A percentile compares a stretch with the other conserved stretches of the same genome.
Evolutionary conservation across 1,140 invertebrate species (phyloP).

Genomic region (Drosophila bifasciata): DNA sequence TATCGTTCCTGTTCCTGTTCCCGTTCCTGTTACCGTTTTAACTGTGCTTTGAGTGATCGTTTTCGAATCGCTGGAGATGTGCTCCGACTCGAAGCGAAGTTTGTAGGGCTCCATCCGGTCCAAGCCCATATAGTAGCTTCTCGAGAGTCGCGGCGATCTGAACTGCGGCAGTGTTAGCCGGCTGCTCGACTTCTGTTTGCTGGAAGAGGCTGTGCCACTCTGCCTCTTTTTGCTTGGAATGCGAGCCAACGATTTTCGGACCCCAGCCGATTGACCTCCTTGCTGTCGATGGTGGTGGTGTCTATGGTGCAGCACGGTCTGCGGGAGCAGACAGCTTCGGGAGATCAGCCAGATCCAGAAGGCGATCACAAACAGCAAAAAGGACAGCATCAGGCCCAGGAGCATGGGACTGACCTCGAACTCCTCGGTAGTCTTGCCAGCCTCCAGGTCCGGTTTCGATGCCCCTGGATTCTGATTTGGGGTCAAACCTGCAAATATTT

Average conservation of each 20-base stretch:
- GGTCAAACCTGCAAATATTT: too few relatives aligned
- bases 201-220: background rate
- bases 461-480: constrained; percentile 19
- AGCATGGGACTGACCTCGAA: constrained; percentile 16
- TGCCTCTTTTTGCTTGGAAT: too few relatives aligned
- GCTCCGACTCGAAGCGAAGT: background rate
- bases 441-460: constrained; percentile 24
- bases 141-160: constrained; percentile 4
- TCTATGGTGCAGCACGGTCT: too few relatives aligned
- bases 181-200: background rate
- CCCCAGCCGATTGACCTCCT: background rate
- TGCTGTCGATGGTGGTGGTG: background rate
- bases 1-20: too few relatives aligned
- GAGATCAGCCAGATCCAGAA: constrained; percentile 44
- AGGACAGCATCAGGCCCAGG: constrained; percentile 26
- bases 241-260: background rate
- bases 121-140: background rate
- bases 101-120: background rate
- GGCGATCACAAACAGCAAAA: constrained; percentile 34
- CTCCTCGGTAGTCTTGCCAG: background rate
- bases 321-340: constrained; percentile 22
- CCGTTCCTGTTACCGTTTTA: too few relatives aligned
- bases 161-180: background rate
- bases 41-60: background rate
- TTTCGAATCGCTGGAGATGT: background rate